phyloP scores from a whole-genome alignment of 2,113 vertebrate genomes.

The Paramormyrops kingsleyae region DNA sequence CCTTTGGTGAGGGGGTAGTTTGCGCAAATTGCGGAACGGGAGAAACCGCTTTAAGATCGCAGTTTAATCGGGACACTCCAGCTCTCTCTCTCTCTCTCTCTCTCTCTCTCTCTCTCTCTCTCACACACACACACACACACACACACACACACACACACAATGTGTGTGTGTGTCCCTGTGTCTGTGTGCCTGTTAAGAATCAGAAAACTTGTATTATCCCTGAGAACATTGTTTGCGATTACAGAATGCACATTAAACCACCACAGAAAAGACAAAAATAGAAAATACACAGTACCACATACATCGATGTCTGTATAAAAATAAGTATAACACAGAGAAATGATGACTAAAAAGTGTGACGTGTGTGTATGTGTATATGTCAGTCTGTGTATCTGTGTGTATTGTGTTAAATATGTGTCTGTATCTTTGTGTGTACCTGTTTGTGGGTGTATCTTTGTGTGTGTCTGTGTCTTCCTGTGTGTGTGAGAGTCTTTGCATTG shows the following conservation, averaged over 20 bases:
- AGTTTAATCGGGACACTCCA: background rate
- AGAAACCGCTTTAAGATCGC: background rate
- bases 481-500: no score
- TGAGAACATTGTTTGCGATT: background rate
- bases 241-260: background rate
- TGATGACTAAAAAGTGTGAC: background rate
- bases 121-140: no score
- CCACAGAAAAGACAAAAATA: background rate
- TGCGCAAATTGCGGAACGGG: background rate
- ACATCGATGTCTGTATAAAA: background rate
- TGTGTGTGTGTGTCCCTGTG: background rate
- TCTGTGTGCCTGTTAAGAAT: background rate
- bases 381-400: background rate
- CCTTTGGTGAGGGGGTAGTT: background rate
- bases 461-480: background rate
- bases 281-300: background rate
- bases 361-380: background rate
- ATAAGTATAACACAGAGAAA: background rate
- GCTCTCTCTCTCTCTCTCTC: background rate
- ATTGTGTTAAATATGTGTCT: background rate
- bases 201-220: background rate
- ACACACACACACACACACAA: no score
- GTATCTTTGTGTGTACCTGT: background rate
- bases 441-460: background rate
- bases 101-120: background rate